Conservation (phyloP, 2,113 vertebrate species). For the Thryonomys swinderianus region DNA sequence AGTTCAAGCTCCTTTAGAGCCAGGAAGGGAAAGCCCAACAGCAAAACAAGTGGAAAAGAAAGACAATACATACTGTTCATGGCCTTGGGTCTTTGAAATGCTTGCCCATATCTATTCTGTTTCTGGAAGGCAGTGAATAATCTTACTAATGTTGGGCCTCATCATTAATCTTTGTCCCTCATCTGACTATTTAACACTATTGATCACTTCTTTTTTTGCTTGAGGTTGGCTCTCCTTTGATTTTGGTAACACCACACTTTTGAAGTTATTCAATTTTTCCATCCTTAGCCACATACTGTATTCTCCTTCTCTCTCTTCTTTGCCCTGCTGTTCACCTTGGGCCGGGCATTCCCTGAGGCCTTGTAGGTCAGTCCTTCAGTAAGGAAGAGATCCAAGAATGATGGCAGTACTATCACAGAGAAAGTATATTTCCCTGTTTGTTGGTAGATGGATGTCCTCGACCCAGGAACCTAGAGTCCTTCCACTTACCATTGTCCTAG, state of each 20-base stretch:
- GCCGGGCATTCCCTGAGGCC: neutral
- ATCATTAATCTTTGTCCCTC: neutral
- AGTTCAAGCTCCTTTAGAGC: slow-evolving; percentile 73
- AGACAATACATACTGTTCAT: slow-evolving; percentile 34
- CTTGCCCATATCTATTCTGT: slow-evolving; percentile 12
- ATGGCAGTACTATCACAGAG: neutral
- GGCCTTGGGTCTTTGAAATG: slow-evolving; percentile 53
- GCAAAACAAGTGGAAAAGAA: slow-evolving; percentile 78
- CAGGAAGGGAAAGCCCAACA: slow-evolving; percentile 74
- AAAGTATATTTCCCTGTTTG: neutral
- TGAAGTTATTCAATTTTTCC: neutral
- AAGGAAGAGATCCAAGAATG: neutral
- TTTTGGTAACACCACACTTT: neutral
- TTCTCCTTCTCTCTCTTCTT: neutral
- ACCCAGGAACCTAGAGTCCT: neutral
- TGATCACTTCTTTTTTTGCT: neutral
- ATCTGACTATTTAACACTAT: neutral
- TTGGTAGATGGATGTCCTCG: neutral
- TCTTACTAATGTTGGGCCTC: neutral
- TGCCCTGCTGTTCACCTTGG: neutral
- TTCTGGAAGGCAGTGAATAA: slow-evolving; percentile 3
- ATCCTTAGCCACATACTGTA: neutral
- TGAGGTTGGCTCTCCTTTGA: neutral
- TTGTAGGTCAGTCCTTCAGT: neutral
- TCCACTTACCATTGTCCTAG: neutral